phyloP scores from a whole-genome alignment of 2,113 vertebrate species.

The Chloropsis hardwickii region DNA sequence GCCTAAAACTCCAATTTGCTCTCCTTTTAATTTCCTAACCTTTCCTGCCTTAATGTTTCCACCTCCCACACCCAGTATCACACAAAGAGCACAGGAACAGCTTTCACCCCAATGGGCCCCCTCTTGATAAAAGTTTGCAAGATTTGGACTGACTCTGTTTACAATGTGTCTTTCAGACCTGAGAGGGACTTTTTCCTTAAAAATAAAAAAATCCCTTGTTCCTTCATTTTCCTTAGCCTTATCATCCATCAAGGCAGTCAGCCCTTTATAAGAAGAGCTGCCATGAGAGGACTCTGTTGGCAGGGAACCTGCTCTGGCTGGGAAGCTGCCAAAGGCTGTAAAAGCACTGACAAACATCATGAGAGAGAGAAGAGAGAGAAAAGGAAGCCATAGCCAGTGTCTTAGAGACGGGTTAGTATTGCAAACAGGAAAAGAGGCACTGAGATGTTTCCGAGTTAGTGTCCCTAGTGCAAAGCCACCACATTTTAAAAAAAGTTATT shows the following conservation, averaged over 20 bases:
- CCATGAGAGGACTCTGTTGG: not conserved
- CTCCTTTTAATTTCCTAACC: not conserved
- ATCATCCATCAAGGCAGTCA: conserved; percentile 42
- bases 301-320: conserved; percentile 29
- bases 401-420: conserved; percentile 6
- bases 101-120: not conserved
- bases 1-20: not conserved
- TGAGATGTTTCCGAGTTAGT: not conserved
- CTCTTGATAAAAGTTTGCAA: not conserved
- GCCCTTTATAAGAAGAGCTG: not conserved
- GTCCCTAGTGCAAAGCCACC: not conserved
- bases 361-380: not conserved
- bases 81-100: not conserved
- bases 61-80: not conserved
- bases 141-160: not conserved
- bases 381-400: not conserved
- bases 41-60: not conserved
- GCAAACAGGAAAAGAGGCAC: not conserved
- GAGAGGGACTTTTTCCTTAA: not conserved
- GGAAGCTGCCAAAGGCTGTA: conserved; percentile 38
- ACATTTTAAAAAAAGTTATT: not conserved
- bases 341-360: not conserved
- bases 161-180: not conserved
- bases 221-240: not conserved
- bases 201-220: not conserved